Base-by-base conservation (phyloP, 1,140 invertebrate species). In the Nymphalis io region DNA sequence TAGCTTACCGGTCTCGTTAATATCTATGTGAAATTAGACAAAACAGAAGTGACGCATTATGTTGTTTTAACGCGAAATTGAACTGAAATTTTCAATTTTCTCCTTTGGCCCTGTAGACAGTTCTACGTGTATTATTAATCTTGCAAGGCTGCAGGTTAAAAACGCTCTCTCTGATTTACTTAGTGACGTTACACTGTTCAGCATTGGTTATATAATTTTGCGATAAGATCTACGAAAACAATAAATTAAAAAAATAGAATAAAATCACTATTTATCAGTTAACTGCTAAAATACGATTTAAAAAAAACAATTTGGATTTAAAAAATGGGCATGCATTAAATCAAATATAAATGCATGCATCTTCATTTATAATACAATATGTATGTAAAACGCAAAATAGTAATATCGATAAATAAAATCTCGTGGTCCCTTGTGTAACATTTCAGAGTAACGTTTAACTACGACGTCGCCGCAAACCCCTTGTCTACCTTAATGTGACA, bases 71-170 rank as follows among this genome's bases (percentile, higher is more conserved):
- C 20, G n/a, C 51, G 72, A 74, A 68, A 76, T 79, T 73, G 74
- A 76, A 73, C 74, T 68, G 55, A 79, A 81, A 78, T 80, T 78
- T 74, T 57, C 63, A 44, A 70, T 63, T 70, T 63, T 67, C 58
- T 69, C 72, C 63, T 39, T 71, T 55, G 48, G 58, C 55, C 68
- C 73, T 79, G 66, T 72, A 62, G 79, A 77, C 71, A 80, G 76
- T 85, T 80, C 71, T 85, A 79, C 74, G 70, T 76, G 66, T 63
- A 81, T 83, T 82, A 88, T 90, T 90, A 90, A 90, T 90, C 85
- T 88, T 88, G 72, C 72, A 78, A 76, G 79, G 75, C 68, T 76
- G 68, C 68, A 73, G 77, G 81, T 82, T 33, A 87, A 87, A 90
- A 84, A 65, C 76, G 70, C 65, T 71, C 75, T 74, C 81, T 78